These are phyloP conservation scores for Bradysia coprophila DNA, from an alignment of 1,140 invertebrate genomes.

Conservation along the genomic window DNA sequence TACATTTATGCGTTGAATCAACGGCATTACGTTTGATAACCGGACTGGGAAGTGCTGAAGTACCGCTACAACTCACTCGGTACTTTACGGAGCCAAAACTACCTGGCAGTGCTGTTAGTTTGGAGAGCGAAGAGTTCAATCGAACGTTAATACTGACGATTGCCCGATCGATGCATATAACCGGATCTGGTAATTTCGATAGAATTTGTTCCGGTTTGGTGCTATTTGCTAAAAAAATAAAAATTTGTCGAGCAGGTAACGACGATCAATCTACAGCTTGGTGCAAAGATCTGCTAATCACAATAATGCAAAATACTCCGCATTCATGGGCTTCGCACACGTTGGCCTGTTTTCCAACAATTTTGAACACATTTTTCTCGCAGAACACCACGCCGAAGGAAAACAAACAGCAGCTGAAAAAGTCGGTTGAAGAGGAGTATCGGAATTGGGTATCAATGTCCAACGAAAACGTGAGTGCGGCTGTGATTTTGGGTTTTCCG, in stretches of 20 bases:
- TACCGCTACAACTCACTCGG: constrained; percentile 74
- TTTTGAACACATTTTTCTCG: constrained; percentile 62
- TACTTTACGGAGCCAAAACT: constrained; percentile 71
- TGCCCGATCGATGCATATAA: constrained; percentile 86
- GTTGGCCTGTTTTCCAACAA: constrained; percentile 74
- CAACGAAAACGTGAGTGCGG: no score
- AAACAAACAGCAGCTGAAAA: constrained; percentile 78
- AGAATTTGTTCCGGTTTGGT: constrained; percentile 4
- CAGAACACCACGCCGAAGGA: constrained; percentile 70
- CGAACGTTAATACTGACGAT: constrained; percentile 77
- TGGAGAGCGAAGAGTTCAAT: constrained; percentile 90
- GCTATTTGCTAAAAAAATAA: constrained; percentile 1
- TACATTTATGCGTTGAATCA: constrained; percentile 88
- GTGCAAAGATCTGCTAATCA: constrained; percentile 77
- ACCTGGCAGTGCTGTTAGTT: constrained; percentile 51
- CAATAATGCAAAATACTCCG: constrained; percentile 85
- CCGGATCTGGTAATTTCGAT: constrained; percentile 37
- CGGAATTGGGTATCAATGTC: constrained; percentile 93
- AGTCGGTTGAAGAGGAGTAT: constrained; percentile 86
- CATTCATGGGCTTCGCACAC: constrained; percentile 90
- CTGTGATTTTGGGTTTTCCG: no score
- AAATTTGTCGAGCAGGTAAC: constrained; percentile 33
- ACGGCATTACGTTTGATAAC: constrained; percentile 82
- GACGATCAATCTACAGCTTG: constrained; percentile 50
- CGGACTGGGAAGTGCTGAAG: constrained; percentile 77